Percentiles rank a stretch among this genome's conserved stretches.
These are phyloP conservation scores for Himalopsyche tibetana DNA, from an alignment of 2,888 invertebrate genomes.

Conservation along the genomic window DNA sequence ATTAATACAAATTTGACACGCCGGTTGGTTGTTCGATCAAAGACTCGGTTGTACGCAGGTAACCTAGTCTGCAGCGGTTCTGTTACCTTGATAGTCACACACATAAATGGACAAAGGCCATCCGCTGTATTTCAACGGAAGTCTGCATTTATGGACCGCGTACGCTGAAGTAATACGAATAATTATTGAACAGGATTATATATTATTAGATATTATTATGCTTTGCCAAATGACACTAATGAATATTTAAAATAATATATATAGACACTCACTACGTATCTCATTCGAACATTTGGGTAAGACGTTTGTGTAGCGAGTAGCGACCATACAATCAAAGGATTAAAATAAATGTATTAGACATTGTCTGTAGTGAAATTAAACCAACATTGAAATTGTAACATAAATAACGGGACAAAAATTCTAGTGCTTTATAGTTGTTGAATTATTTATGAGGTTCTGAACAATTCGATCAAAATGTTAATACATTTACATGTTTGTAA, in stretches of 20 bases:
- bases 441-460: too few species aligned
- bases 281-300: too few species aligned
- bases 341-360: too few species aligned
- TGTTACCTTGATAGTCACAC: slow-evolving; percentile 44
- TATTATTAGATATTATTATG: slow-evolving; percentile 11
- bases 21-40: slow-evolving; percentile 3
- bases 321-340: too few species aligned
- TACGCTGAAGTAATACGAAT: slow-evolving; percentile 52
- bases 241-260: background rate
- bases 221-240: background rate
- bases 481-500: too few species aligned
- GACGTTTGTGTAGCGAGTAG: too few species aligned
- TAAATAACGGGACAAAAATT: too few species aligned
- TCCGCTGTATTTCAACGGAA: slow-evolving; percentile 60
- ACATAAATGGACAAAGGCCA: slow-evolving; percentile 62
- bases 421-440: too few species aligned
- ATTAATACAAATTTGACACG: background rate
- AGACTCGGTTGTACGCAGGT: slow-evolving; percentile 1
- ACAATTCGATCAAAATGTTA: too few species aligned
- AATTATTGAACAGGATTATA: slow-evolving; percentile 7
- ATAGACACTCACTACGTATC: too few species aligned
- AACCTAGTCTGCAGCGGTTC: slow-evolving; percentile 15
- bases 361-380: too few species aligned
- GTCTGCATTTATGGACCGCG: slow-evolving; percentile 53
- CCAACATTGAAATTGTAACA: too few species aligned